Evolutionary conservation across 2,888 invertebrate species (phyloP).

Genomic region (Sclerodermus sp.): DNA sequence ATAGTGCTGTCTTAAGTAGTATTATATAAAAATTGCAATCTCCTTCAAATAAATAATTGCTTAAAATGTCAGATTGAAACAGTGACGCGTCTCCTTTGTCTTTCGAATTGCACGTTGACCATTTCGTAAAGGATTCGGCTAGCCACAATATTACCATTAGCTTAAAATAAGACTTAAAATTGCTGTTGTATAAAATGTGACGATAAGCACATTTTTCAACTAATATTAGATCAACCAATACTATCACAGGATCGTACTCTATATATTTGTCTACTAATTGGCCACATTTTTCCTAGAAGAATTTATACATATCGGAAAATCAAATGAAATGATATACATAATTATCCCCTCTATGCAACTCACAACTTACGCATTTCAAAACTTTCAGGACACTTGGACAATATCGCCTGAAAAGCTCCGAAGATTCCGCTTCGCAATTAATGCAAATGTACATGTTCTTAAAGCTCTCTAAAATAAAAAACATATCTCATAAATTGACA

Average conservation of each 20-base stretch:
- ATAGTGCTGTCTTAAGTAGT: slow-evolving; percentile 41
- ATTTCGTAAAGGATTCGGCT: slow-evolving; percentile 79
- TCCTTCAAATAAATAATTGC: slow-evolving; percentile 33
- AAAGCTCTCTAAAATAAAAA: no score
- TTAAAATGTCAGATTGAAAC: slow-evolving; percentile 6
- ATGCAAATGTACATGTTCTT: slow-evolving; percentile 62
- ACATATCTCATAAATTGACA: no score
- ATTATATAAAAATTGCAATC: slow-evolving; percentile 48
- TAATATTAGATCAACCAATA: slow-evolving; percentile 81
- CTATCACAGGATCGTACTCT: slow-evolving; percentile 87
- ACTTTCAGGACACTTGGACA: slow-evolving; percentile 73
- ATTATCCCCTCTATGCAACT: neutral
- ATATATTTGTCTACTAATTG: slow-evolving; percentile 85
- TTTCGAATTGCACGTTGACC: slow-evolving; percentile 52
- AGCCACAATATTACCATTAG: slow-evolving; percentile 75
- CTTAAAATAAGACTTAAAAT: slow-evolving; percentile 79
- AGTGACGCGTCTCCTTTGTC: slow-evolving; percentile 1
- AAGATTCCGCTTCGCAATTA: slow-evolving; percentile 68
- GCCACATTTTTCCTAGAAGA: slow-evolving; percentile 71
- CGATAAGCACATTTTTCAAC: slow-evolving; percentile 81
- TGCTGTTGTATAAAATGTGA: slow-evolving; percentile 80
- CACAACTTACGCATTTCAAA: slow-evolving; percentile 71
- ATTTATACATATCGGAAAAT: neutral
- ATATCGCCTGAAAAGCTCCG: slow-evolving; percentile 70
- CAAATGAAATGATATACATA: no score